Conservation (phyloP, 2,113 vertebrate species). For the Mionectes macconnelli region DNA sequence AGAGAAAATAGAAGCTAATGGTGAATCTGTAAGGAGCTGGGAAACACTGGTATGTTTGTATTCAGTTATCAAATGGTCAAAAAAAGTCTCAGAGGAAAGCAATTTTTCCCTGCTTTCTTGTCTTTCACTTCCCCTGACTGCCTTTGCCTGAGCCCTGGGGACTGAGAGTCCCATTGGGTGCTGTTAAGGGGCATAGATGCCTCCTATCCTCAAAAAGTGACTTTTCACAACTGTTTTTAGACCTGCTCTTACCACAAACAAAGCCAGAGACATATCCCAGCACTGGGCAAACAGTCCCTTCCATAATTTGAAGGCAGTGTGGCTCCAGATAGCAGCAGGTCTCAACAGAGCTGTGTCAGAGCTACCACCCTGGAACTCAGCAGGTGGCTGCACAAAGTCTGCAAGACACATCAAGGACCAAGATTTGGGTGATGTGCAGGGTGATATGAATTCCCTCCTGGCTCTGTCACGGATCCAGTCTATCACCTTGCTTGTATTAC, state of each 20-base stretch:
- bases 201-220: neutral
- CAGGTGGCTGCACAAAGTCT: accelerated
- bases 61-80: neutral
- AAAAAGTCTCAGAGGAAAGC: neutral
- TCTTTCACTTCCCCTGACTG: neutral
- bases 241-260: neutral
- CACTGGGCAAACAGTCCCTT: neutral
- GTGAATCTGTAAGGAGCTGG: neutral
- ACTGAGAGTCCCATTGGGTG: neutral
- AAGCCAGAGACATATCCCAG: neutral
- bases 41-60: neutral
- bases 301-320: neutral
- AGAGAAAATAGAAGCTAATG: neutral
- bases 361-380: neutral
- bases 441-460: neutral
- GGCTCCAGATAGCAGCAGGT: neutral
- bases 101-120: neutral
- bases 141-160: neutral
- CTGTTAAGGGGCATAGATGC: neutral
- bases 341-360: neutral
- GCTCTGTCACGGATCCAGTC: neutral
- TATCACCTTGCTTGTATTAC: neutral
- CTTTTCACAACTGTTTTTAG: neutral
- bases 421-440: neutral
- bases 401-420: neutral